A percentile compares a stretch with the other conserved stretches of the same genome.
Conservation (phyloP, 2,113 vertebrate genomes). For the Anguilla rostrata region DNA sequence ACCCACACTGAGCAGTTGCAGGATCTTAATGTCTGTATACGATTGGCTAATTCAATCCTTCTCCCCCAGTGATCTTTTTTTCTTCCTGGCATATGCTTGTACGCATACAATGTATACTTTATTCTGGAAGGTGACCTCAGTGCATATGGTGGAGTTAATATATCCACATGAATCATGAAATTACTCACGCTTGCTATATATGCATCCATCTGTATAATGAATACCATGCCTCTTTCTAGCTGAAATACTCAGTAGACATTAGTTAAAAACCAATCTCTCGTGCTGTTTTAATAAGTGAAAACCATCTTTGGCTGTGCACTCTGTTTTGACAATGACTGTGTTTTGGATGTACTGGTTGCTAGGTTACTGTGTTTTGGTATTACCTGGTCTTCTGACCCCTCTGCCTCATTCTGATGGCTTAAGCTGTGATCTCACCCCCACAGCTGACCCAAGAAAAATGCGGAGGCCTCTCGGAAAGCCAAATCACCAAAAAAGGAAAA, state of each 20-base stretch:
- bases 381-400: neutral
- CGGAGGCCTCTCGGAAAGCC: neutral
- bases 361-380: neutral
- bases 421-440: neutral
- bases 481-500: conserved; percentile 5
- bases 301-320: neutral
- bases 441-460: neutral
- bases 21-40: neutral
- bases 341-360: neutral
- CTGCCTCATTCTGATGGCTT: neutral
- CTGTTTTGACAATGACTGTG: neutral
- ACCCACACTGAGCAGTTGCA: neutral
- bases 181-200: neutral
- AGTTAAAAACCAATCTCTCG: neutral
- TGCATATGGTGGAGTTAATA: neutral
- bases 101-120: neutral
- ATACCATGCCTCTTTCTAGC: neutral
- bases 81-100: neutral
- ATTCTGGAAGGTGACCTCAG: neutral
- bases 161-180: neutral
- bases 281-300: neutral
- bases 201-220: conserved; percentile 2
- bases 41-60: neutral
- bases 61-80: neutral
- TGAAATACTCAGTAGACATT: neutral